These are phyloP conservation scores for Talpa occidentalis DNA, from an alignment of 2,113 vertebrate species.

Conservation along the genomic window DNA sequence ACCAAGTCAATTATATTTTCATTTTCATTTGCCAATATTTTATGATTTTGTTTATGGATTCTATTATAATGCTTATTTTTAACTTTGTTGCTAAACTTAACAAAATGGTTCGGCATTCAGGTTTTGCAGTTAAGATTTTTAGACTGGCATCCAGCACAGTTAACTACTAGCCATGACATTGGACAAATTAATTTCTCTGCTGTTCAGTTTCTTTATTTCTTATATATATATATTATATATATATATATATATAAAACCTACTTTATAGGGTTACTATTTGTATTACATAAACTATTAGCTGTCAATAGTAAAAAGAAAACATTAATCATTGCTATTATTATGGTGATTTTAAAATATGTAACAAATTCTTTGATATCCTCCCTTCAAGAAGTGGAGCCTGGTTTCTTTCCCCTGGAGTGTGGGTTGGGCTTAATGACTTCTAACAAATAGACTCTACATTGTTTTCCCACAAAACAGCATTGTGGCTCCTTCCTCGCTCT, in stretches of 20 bases:
- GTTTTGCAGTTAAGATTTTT: slow-evolving; percentile 13
- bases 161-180: neutral
- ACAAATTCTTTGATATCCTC: neutral
- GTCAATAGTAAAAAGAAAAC: neutral
- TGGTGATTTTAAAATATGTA: neutral
- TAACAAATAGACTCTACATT: neutral
- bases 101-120: neutral
- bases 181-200: neutral
- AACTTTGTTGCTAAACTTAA: slow-evolving; percentile 9
- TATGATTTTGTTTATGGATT: neutral
- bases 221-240: neutral
- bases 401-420: neutral
- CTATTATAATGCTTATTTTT: slow-evolving; percentile 31
- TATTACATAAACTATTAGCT: neutral
- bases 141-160: neutral
- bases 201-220: neutral
- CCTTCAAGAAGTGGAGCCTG: neutral
- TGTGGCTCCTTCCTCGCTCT: neutral
- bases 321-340: neutral
- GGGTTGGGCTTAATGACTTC: neutral
- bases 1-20: neutral
- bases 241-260: neutral
- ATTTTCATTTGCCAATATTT: neutral
- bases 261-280: neutral
- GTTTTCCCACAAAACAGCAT: neutral